Evolutionary conservation across 2,797 vertebrate genomes (phyloP).

Genomic region (Eupleurogrammus muticus): DNA sequence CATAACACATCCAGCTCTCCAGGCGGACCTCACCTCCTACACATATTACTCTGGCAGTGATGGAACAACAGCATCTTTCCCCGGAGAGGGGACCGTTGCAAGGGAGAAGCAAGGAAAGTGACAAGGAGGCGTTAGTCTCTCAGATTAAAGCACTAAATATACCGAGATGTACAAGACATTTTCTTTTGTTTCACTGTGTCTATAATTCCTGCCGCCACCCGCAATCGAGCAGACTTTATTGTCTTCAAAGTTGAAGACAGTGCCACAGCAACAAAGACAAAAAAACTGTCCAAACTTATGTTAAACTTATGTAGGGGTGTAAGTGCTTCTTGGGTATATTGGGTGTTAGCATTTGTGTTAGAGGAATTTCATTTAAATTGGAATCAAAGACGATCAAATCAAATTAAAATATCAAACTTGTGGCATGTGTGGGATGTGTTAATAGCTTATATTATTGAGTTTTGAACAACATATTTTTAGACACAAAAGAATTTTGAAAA

Average conservation of each 20-base stretch:
- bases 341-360: neutral
- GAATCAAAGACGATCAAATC: slow-evolving; percentile 11
- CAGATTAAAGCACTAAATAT: slow-evolving; percentile 76
- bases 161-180: slow-evolving; percentile 60
- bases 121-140: slow-evolving; percentile 68
- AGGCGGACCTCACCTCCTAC: slow-evolving; percentile 64
- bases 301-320: neutral
- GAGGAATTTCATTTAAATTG: neutral
- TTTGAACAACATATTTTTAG: too few species aligned
- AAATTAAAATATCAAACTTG: too few species aligned
- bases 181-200: slow-evolving; percentile 50
- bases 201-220: slow-evolving; percentile 35
- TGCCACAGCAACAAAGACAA: slow-evolving; percentile 28
- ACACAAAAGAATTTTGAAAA: too few species aligned
- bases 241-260: slow-evolving; percentile 45
- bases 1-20: slow-evolving; percentile 36
- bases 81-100: slow-evolving; percentile 49
- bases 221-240: slow-evolving; percentile 47
- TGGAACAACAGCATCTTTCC: slow-evolving; percentile 65
- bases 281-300: slow-evolving; percentile 2
- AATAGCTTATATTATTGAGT: too few species aligned
- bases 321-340: neutral
- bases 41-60: slow-evolving; percentile 72
- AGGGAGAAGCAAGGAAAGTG: slow-evolving; percentile 46
- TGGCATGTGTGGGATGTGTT: slow-evolving; percentile 23